Evolutionary conservation across 2,113 vertebrate species (phyloP).

Genomic region (Ivindomyrus marchei): DNA sequence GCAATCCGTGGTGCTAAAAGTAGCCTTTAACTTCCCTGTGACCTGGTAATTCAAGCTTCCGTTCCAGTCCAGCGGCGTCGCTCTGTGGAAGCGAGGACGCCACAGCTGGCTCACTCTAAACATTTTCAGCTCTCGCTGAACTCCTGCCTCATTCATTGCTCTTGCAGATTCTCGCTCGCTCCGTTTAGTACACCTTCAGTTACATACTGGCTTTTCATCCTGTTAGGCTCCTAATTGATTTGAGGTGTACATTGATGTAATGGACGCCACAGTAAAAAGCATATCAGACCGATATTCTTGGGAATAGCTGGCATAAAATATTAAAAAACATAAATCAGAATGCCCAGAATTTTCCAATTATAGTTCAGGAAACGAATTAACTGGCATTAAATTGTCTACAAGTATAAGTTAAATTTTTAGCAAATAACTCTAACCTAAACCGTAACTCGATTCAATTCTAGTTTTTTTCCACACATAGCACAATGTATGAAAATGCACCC

Average conservation of each 20-base stretch:
- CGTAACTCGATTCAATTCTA: background rate
- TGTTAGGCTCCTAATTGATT: background rate
- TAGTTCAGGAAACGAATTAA: background rate
- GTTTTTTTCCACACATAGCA: background rate
- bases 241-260: background rate
- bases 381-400: background rate
- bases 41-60: slow-evolving; percentile 6
- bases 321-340: background rate
- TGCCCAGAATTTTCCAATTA: background rate
- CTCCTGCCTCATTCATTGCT: background rate
- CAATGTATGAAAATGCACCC: background rate
- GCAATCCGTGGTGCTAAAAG: slow-evolving; percentile 12
- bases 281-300: background rate
- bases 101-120: slow-evolving; percentile 5
- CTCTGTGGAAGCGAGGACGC: background rate
- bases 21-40: slow-evolving; percentile 22
- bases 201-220: background rate
- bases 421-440: background rate
- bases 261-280: background rate
- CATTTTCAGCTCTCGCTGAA: background rate
- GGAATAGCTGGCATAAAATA: background rate
- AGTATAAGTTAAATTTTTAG: background rate
- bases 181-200: background rate
- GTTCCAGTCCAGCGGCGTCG: background rate
- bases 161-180: background rate